phyloP scores from a whole-genome alignment of 2,113 vertebrate genomes.

The Hystrix cristata region DNA sequence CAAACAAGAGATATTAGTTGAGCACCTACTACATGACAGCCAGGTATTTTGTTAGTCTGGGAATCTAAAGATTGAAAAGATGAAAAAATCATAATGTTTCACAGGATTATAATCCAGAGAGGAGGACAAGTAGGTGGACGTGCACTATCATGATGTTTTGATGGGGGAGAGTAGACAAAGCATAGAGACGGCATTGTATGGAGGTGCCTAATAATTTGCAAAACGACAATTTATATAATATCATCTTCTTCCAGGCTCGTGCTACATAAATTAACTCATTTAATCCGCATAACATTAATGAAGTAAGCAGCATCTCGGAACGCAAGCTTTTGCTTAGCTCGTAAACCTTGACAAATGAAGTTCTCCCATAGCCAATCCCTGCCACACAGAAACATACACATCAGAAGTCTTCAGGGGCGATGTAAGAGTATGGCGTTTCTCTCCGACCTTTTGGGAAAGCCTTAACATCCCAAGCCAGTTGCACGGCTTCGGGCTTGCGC shows the following conservation, averaged over 20 bases:
- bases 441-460: background rate
- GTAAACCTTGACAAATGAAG: background rate
- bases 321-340: background rate
- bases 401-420: background rate
- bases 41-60: background rate
- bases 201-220: background rate
- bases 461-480: background rate
- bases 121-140: background rate
- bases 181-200: background rate
- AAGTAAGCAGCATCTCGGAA: conserved; percentile 45
- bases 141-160: background rate
- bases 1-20: background rate
- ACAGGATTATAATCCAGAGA: background rate
- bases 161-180: background rate
- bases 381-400: background rate
- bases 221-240: background rate
- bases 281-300: background rate
- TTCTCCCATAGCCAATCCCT: background rate
- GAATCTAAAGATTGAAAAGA: background rate
- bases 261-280: background rate
- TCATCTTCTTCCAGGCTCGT: background rate
- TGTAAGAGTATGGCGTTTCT: background rate
- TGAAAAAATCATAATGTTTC: background rate
- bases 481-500: background rate
- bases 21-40: background rate